A percentile compares a stretch with the other conserved stretches of the same genome.
Evolutionary conservation across 1,140 invertebrate genomes (phyloP).

Genomic region (Caenorhabditis briggsae): DNA sequence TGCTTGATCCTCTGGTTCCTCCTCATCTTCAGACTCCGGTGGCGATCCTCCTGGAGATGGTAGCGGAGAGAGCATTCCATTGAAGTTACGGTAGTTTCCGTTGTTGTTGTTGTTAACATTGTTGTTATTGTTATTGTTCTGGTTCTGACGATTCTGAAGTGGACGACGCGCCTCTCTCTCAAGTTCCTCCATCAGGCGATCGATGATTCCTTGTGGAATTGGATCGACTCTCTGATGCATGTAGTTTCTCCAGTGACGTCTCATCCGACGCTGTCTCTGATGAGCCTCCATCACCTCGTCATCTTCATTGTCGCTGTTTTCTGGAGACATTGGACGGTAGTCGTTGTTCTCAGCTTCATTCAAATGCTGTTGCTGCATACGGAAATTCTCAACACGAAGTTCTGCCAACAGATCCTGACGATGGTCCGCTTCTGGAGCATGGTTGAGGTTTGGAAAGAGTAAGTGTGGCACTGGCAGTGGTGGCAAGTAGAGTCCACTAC

Average conservation of each 20-base stretch:
- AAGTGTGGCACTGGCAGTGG: background rate
- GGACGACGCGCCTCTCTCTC: background rate
- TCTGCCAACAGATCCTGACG: background rate
- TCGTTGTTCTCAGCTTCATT: background rate
- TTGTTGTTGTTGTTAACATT: background rate
- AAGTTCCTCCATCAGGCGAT: background rate
- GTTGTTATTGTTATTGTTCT: conserved; percentile 5
- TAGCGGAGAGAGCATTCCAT: conserved; percentile 11
- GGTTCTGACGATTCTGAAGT: background rate
- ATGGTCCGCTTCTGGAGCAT: too few species aligned
- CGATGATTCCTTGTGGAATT: conserved; percentile 17
- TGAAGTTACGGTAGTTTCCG: background rate
- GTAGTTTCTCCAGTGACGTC: conserved; percentile 24
- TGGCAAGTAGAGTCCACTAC: conserved; percentile 7
- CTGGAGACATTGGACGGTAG: conserved; percentile 20
- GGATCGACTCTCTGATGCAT: background rate
- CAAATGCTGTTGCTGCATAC: background rate
- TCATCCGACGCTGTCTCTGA: background rate
- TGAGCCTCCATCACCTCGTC: background rate
- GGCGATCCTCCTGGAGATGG: background rate
- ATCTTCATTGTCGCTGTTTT: background rate
- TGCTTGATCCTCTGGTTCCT: background rate
- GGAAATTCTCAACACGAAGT: background rate
- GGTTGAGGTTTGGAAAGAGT: background rate
- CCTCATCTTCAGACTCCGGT: background rate